Evolutionary conservation across 2,797 vertebrate genomes (phyloP).

Genomic region (Urophycis tenuis): DNA sequence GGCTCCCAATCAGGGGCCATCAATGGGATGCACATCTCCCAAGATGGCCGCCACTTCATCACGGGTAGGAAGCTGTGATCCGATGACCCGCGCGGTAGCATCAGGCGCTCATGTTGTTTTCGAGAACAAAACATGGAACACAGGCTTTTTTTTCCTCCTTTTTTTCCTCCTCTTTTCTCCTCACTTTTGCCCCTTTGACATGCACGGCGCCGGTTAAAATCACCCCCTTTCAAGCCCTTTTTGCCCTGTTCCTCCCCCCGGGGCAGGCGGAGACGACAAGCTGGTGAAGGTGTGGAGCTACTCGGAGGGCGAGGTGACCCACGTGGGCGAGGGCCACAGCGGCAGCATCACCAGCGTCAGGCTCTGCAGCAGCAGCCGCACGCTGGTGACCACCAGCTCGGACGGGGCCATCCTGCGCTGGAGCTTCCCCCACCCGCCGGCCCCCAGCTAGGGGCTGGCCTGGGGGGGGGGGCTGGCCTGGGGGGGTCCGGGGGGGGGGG

Average conservation of each 20-base stretch:
- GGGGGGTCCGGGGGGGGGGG: no score
- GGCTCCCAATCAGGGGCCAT: slow-evolving; percentile 76
- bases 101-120: no score
- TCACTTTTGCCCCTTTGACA: no score
- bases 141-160: no score
- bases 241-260: neutral
- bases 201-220: no score
- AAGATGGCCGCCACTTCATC: slow-evolving; percentile 75
- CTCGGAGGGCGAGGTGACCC: slow-evolving; percentile 74
- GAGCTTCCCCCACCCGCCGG: slow-evolving; percentile 71
- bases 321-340: slow-evolving; percentile 77
- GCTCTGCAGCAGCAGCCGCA: slow-evolving; percentile 74
- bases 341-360: slow-evolving; percentile 76
- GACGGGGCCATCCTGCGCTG: slow-evolving; percentile 81
- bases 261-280: slow-evolving; percentile 83
- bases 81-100: no score
- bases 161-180: no score
- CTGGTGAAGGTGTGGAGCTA: slow-evolving; percentile 89
- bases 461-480: no score
- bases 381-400: slow-evolving; percentile 74
- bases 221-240: neutral
- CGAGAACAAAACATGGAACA: no score
- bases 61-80: slow-evolving; percentile 66
- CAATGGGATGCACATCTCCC: slow-evolving; percentile 79
- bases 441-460: slow-evolving; percentile 31